A percentile compares a stretch with the other conserved stretches of the same genome.
phyloP scores from a whole-genome alignment of 2,113 vertebrate genomes.

The Sitta europaea region DNA sequence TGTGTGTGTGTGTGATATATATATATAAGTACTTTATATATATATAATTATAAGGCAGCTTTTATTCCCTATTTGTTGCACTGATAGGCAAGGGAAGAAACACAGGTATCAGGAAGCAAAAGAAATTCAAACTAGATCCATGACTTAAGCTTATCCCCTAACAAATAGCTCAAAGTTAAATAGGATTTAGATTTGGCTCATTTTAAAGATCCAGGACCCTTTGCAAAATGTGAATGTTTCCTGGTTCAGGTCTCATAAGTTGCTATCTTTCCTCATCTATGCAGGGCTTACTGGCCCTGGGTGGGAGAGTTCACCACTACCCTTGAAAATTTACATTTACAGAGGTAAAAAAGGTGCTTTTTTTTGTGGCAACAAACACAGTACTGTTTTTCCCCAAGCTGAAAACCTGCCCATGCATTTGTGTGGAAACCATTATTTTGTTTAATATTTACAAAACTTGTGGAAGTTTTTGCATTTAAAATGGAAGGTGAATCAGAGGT shows the following conservation, averaged over 20 bases:
- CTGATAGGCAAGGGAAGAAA: neutral
- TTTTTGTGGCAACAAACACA: neutral
- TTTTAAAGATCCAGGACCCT: neutral
- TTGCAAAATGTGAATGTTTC: neutral
- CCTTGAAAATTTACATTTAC: neutral
- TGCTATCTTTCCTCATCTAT: neutral
- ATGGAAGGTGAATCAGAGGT: neutral
- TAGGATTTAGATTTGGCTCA: neutral
- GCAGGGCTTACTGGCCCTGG: neutral
- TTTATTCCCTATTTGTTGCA: neutral
- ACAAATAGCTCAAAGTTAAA: neutral
- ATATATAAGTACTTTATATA: no score
- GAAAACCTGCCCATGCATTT: neutral
- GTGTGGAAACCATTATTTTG: neutral
- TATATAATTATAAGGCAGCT: neutral
- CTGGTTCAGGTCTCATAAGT: neutral
- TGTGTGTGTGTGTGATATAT: no score
- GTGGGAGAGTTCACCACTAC: neutral
- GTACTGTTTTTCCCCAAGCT: neutral
- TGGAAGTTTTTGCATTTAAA: neutral
- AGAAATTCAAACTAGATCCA: neutral
- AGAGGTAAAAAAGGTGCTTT: neutral
- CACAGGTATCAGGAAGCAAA: neutral
- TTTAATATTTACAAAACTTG: neutral
- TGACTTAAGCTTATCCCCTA: neutral